phyloP scores from a whole-genome alignment of 1,140 invertebrate genomes.

The Ostrea denselamellosa region DNA sequence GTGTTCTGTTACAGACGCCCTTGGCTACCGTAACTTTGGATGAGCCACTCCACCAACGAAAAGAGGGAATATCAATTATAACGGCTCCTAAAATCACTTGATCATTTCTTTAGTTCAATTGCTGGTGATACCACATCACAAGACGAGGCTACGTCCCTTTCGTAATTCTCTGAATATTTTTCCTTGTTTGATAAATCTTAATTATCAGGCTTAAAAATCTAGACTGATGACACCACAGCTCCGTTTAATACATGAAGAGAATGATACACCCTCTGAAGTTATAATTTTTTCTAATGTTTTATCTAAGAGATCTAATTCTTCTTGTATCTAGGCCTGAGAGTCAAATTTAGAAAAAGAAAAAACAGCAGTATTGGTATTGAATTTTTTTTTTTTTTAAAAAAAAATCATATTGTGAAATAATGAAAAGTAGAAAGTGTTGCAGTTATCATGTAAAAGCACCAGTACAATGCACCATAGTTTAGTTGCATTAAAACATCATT shows the following conservation, averaged over 20 bases:
- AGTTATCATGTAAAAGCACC: too few species aligned
- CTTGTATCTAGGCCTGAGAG: not conserved
- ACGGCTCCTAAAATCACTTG: constrained; percentile 10
- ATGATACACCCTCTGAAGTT: not conserved
- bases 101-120: constrained; percentile 23
- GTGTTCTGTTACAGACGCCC: not conserved
- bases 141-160: not conserved
- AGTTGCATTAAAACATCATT: too few species aligned
- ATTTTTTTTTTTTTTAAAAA: too few species aligned
- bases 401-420: too few species aligned
- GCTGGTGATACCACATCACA: constrained; percentile 1
- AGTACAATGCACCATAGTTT: too few species aligned
- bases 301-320: constrained; percentile 5
- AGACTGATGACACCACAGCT: not conserved
- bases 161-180: not conserved
- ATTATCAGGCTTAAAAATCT: not conserved
- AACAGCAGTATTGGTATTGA: not conserved
- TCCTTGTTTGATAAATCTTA: constrained; percentile 31
- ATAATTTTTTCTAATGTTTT: not conserved
- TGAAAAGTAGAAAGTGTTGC: too few species aligned
- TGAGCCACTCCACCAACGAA: not conserved
- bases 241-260: not conserved
- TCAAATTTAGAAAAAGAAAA: constrained; percentile 34
- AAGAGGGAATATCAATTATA: constrained; percentile 31
- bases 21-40: constrained; percentile 2